Evolutionary conservation across 2,113 vertebrate species (phyloP).

Genomic region (Chroicocephalus ridibundus): DNA sequence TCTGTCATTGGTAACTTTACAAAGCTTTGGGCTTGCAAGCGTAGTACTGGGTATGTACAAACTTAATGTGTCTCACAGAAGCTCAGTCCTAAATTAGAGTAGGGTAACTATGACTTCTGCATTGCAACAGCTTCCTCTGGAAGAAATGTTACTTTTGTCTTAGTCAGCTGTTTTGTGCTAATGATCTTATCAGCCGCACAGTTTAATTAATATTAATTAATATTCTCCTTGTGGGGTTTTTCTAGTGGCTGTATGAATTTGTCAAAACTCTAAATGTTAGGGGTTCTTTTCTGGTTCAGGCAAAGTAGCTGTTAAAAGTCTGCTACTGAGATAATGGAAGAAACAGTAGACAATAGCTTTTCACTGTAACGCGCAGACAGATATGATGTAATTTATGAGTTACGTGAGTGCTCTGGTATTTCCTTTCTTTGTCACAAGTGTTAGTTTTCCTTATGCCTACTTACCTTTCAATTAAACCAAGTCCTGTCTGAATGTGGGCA

Average conservation of each 20-base stretch:
- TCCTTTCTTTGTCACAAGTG: conserved; percentile 54
- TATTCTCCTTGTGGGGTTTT: background rate
- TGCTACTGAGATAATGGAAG: background rate
- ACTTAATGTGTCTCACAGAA: background rate
- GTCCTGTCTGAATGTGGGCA: background rate
- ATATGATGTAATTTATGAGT: conserved; percentile 39
- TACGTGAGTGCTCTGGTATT: conserved; percentile 38
- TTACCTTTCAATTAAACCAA: conserved; percentile 14
- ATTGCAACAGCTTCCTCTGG: background rate
- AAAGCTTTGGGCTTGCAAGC: background rate
- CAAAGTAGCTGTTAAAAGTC: background rate
- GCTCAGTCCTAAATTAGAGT: background rate
- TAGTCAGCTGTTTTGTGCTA: background rate
- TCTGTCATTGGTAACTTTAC: background rate
- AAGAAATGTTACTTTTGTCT: background rate
- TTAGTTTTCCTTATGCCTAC: conserved; percentile 43
- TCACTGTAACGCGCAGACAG: background rate
- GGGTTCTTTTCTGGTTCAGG: background rate
- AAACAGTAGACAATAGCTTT: conserved; percentile 4
- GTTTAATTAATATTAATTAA: background rate
- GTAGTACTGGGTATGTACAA: background rate
- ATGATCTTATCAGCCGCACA: background rate
- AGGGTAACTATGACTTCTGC: background rate
- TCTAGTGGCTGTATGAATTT: background rate
- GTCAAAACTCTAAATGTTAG: background rate